phyloP scores from a whole-genome alignment of 1,140 invertebrate species.

The Neelides sp. region DNA sequence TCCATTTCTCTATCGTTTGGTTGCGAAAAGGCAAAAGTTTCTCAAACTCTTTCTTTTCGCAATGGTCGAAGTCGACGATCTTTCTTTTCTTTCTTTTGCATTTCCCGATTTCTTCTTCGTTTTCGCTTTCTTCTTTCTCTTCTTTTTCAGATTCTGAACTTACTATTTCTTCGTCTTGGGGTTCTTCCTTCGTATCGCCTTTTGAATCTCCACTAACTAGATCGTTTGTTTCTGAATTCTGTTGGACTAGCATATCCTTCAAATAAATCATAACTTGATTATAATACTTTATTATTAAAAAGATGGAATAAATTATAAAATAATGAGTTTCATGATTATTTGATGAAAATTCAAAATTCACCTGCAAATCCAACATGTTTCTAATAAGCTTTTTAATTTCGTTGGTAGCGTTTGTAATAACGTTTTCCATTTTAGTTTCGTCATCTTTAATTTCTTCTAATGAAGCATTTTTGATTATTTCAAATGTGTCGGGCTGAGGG shows the following conservation, averaged over 20 bases:
- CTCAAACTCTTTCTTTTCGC: conserved; percentile 49
- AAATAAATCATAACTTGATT: background rate
- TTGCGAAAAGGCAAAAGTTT: conserved; percentile 59
- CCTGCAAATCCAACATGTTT: conserved; percentile 50
- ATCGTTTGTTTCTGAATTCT: conserved; percentile 12
- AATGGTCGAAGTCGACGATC: conserved; percentile 49
- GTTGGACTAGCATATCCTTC: conserved; percentile 8
- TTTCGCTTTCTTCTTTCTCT: conserved; percentile 22
- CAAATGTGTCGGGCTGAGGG: conserved; percentile 48
- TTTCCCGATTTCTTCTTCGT: conserved; percentile 45
- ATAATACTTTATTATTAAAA: background rate
- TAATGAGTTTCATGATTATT: background rate
- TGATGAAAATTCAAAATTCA: conserved; percentile 1
- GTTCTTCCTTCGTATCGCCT: conserved; percentile 15
- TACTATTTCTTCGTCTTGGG: conserved; percentile 30
- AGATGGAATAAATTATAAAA: background rate
- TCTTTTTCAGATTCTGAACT: conserved; percentile 37
- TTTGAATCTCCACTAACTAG: conserved; percentile 10
- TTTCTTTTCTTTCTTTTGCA: conserved; percentile 47
- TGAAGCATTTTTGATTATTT: conserved; percentile 24
- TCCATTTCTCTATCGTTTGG: conserved; percentile 74
- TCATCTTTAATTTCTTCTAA: conserved; percentile 38
- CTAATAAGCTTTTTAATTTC: conserved; percentile 47
- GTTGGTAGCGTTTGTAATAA: conserved; percentile 40
- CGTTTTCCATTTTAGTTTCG: conserved; percentile 40